Base-by-base conservation (phyloP, 2,113 vertebrate species). In the Peromyscus leucopus region DNA sequence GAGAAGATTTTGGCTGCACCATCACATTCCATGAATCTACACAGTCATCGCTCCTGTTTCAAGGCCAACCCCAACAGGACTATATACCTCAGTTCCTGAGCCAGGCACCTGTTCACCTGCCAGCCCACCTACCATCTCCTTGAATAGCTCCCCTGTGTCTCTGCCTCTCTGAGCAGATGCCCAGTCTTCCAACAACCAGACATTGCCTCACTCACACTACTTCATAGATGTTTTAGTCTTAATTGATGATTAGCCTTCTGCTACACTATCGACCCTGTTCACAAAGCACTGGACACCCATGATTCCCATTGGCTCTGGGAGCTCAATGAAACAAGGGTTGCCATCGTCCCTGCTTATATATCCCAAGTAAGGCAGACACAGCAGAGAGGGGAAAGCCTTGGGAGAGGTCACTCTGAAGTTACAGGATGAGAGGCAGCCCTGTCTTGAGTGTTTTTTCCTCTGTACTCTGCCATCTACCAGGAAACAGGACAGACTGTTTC, bases 401-500 rank as follows among this genome's bases (percentile, higher is more conserved):
- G 48, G 83, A 91, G 59, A 79, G 24, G 69, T 83, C 94, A 91
- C 67, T 83, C 7, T 11, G 17, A 89, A 86, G 21, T 82, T 90
- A 46, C 91, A 96, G 59, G 80, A 46, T 9, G 57, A 65, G 83
- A 61, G 24, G 82, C 46, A 31, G 28, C 10, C 89, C 85, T 55
- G 2, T 65, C 57, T 46, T 91, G 80, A 61, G 28, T 59, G 80
- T 57, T 79, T 33, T 71, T 93, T 51, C 65, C 65, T 79, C 83
- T 72, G 17, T 42, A 26, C 28, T 76, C 90, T 94, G 89, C 51
- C 71, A 7, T 93, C 87, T 78, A 39, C 46, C 46, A 48, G n/a
- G 19, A 74, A 82, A 57, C 36, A 79, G 55, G 48, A 61, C 46
- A 4, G 71, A 83, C 39, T 3, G 3, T 1, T 72, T 15, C 10